Evolutionary conservation across 2,888 invertebrate genomes (phyloP).

Genomic region (Andrena chrysosceles): DNA sequence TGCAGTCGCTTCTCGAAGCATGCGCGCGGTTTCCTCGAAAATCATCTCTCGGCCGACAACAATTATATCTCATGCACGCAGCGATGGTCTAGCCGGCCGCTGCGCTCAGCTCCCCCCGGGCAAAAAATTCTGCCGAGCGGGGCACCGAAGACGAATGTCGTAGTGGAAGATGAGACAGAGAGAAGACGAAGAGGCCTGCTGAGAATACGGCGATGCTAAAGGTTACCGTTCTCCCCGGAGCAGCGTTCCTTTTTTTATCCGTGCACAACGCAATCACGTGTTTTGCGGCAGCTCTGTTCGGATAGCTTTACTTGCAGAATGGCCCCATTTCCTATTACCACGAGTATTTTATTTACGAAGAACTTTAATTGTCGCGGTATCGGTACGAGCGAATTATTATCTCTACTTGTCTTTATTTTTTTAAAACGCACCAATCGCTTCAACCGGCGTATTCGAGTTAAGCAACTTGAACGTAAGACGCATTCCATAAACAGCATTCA

Average conservation of each 20-base stretch:
- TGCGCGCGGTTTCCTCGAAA: slow-evolving; percentile 57
- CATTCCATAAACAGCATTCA: not conserved
- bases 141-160: slow-evolving; percentile 39
- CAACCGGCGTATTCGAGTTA: not conserved
- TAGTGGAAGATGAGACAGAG: slow-evolving; percentile 3
- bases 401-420: not conserved
- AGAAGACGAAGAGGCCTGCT: slow-evolving; percentile 20
- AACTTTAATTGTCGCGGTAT: too few relatives aligned
- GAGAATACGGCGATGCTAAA: slow-evolving; percentile 29
- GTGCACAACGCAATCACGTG: not conserved
- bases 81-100: not conserved
- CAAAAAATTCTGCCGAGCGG: slow-evolving; percentile 33
- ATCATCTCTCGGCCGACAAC: slow-evolving; percentile 62
- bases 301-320: too few relatives aligned
- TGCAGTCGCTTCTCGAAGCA: slow-evolving; percentile 26
- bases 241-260: slow-evolving; percentile 21
- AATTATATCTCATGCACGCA: not conserved
- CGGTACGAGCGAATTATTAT: not conserved
- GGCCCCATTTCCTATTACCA: too few relatives aligned
- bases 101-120: slow-evolving; percentile 18
- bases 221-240: slow-evolving; percentile 14
- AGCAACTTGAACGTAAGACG: not conserved
- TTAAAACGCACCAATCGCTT: not conserved
- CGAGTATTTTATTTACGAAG: too few relatives aligned
- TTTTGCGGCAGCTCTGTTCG: not conserved